These are phyloP conservation scores for Cairina moschata DNA, from an alignment of 2,113 vertebrate species.

Conservation along the genomic window DNA sequence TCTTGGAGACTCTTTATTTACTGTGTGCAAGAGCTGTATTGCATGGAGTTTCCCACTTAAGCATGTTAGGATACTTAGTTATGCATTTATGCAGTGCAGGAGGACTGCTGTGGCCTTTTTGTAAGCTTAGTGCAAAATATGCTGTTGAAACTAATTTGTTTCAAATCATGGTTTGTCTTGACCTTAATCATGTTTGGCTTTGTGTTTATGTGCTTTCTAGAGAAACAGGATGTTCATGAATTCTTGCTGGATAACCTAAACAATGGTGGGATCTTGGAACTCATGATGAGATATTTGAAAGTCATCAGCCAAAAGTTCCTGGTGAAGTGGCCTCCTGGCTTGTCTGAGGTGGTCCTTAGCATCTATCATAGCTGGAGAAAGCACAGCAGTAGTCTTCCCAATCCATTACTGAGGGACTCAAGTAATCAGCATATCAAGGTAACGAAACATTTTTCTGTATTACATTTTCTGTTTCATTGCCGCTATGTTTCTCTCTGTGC, in stretches of 20 bases:
- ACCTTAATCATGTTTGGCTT: rapidly evolving
- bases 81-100: not conserved
- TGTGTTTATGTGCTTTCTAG: slow-evolving; percentile 69
- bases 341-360: slow-evolving; percentile 87
- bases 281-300: slow-evolving; percentile 95
- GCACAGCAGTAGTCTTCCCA: slow-evolving; percentile 92
- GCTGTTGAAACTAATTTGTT: not conserved
- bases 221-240: slow-evolving; percentile 90
- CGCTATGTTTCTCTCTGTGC: not conserved
- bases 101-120: not conserved
- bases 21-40: not conserved
- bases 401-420: slow-evolving; percentile 90
- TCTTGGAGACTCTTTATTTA: not conserved
- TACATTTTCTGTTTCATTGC: rapidly evolving
- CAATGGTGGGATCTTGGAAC: slow-evolving; percentile 92
- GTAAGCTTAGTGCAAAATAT: not conserved
- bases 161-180: not conserved
- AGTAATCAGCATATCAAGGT: slow-evolving; percentile 90
- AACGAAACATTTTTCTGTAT: not conserved
- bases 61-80: not conserved
- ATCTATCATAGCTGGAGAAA: slow-evolving; percentile 91
- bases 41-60: not conserved
- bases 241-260: slow-evolving; percentile 89
- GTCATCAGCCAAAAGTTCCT: slow-evolving; percentile 89
- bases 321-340: slow-evolving; percentile 89